Base-by-base conservation (phyloP, 2,888 invertebrate genomes). In the Acronicta aceris region DNA sequence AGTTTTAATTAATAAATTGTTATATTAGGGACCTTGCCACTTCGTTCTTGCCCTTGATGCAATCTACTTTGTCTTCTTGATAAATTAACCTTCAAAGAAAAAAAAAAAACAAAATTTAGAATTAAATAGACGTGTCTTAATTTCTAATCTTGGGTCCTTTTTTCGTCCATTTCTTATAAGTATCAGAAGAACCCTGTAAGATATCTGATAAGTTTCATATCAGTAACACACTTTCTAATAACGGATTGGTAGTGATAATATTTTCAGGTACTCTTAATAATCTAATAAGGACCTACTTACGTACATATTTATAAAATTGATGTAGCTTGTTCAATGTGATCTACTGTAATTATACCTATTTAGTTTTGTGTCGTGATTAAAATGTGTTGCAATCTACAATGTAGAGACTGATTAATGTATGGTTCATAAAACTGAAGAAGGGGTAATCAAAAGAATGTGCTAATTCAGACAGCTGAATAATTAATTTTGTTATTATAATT, bases 251-350 rank as follows among this genome's bases (percentile, higher is more conserved):
- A 54, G 46, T 57, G 45, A 52, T 73, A 59, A 45, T 25, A 58
- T 57, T 69, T 59, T 9, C 12, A 21, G 9, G 25, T 54, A 21
- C 21, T 21, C 4, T 13, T 48, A 73, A 71, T 62, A 40, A 42
- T 58, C 46, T 55, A 55, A 38, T 59, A 46, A n/a, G 72, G 65
- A n/a, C 38, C 38, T 38, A 38, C 38, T 43, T 46, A 72, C 46
- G 27, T 55, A 67, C 45, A 52, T 64, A 46, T 58, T 53, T 55
- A 62, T 59, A 59, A 57, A 65, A 55, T 53, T 59, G 33, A 51
- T 72, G 64, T 67, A 53, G 30, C n/a, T 21, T 50, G 50, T 65
- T 76, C 38, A 54, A 68, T 76, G 68, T 76, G 65, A 63, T 76
- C 49, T 59, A 59, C 36, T 60, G 52, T 64, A 63, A 55, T 55